Base-by-base conservation (phyloP, 2,888 invertebrate species). In the Troides helena region DNA sequence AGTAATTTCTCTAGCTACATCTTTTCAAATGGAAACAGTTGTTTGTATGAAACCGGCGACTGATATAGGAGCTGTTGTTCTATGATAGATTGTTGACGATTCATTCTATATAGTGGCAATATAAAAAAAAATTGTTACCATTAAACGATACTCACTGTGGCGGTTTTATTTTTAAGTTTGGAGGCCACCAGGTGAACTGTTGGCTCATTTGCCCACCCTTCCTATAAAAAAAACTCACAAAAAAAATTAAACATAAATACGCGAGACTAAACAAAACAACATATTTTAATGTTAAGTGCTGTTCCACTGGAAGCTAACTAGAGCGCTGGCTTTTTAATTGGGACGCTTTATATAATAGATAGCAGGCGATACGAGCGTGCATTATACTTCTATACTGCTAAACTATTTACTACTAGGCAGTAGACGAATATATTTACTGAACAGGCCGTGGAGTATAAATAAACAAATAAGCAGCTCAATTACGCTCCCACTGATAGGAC, bases 251-350 rank as follows among this genome's bases (percentile, higher is more conserved):
- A 6, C 39, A 53, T 23, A 65, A 65, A 69, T 43, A 69, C 62
- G 50, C 58, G 21, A 57, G 36, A 62, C 57, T 69, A 69, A 57
- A 69, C 69, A 69, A 65, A 69, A 69, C 65, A 69, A 69, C 58
- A 65, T 69, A 69, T 69, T 69, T 68, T 61, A 60, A 69, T 65
- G 62, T 69, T 69, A 69, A 69, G 62, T 69, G 69, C 36, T 23
- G 63, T 53, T 59, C 30, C 43, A 23, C 65, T 69, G 61, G 18
- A 65, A 69, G 69, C 36, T n/a, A 69, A 69, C 62, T 69, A 46
- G 69, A 61, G 69, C 69, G 62, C 62, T 62, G 62, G 65, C 39
- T 62, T 69, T 69, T 69, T 69, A 69, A 69, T 69, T 69, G 69
- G 69, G 65, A 57, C 65, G 25, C 57, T 65, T 69, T 69, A 57